phyloP scores from a whole-genome alignment of 2,888 invertebrate species.

The Melieria picta region DNA sequence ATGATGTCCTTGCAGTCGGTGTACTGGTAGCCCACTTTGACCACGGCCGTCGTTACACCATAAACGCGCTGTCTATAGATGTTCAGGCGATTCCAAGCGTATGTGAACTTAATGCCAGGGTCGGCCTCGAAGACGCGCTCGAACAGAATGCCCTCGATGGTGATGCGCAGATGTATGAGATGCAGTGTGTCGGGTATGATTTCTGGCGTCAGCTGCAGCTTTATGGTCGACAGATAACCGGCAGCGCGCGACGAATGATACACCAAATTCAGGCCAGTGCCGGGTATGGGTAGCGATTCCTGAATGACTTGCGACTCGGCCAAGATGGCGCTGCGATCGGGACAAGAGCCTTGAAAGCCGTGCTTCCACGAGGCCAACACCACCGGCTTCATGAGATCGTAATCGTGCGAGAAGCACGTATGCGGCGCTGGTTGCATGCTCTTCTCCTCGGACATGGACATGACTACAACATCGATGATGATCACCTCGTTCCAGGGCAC shows the following conservation, averaged over 20 bases:
- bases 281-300: conserved; percentile 93
- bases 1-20: conserved; percentile 90
- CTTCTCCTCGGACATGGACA: conserved; percentile 86
- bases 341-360: conserved; percentile 94
- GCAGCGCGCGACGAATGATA: conserved; percentile 96
- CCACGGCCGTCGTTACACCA: conserved; percentile 93
- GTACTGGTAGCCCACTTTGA: conserved; percentile 97
- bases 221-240: conserved; percentile 92
- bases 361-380: conserved; percentile 95
- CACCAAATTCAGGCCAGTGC: conserved; percentile 93
- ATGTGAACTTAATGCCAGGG: conserved; percentile 95
- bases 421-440: conserved; percentile 72
- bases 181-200: conserved; percentile 82
- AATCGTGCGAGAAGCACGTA: conserved; percentile 88
- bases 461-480: conserved; percentile 86
- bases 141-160: conserved; percentile 93
- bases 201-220: conserved; percentile 89
- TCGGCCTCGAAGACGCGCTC: conserved; percentile 96
- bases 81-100: conserved; percentile 96
- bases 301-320: conserved; percentile 95
- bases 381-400: conserved; percentile 92
- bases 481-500: conserved; percentile 99
- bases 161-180: conserved; percentile 90
- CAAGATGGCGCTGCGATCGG: conserved; percentile 88
- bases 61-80: conserved; percentile 96